Percentiles rank a stretch among this genome's conserved stretches.
Evolutionary conservation across 2,797 vertebrate species (phyloP).

Genomic region (Mareca penelope): DNA sequence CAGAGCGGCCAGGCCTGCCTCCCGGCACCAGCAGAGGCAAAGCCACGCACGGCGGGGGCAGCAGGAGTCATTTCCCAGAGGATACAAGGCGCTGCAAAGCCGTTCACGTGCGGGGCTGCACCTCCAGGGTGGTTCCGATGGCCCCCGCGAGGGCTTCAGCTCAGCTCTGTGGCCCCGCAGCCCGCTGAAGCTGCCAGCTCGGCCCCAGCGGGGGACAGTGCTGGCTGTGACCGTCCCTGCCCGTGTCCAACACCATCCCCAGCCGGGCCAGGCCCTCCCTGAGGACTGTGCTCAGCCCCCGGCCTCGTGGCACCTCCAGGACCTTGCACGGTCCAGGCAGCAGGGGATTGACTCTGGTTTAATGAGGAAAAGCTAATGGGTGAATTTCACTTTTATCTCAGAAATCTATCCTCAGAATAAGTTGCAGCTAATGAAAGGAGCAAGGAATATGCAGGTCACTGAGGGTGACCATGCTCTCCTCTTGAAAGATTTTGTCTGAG

Average conservation of each 20-base stretch:
- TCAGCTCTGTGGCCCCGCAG: background rate
- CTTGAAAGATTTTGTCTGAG: background rate
- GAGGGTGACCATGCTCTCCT: background rate
- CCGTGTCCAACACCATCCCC: background rate
- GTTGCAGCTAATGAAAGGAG: slow-evolving; percentile 2
- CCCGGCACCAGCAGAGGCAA: background rate
- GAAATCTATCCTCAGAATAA: background rate
- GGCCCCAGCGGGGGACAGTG: background rate
- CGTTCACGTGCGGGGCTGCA: rapidly evolving
- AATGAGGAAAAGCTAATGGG: background rate
- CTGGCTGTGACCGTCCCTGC: background rate
- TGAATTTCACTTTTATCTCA: background rate
- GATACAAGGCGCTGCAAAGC: background rate
- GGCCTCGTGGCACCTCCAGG: background rate
- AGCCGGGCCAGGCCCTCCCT: too few relatives aligned
- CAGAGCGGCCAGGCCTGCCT: background rate
- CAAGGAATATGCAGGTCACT: background rate
- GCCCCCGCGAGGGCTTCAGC: too few relatives aligned
- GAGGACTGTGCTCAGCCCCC: background rate
- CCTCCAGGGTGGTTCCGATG: background rate
- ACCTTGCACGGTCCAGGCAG: too few relatives aligned
- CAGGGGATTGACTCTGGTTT: background rate
- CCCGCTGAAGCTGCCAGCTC: background rate
- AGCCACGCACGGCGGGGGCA: rapidly evolving
- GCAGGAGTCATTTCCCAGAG: background rate